Evolutionary conservation across 1,140 invertebrate species (phyloP).

Genomic region (Apis laboriosa): DNA sequence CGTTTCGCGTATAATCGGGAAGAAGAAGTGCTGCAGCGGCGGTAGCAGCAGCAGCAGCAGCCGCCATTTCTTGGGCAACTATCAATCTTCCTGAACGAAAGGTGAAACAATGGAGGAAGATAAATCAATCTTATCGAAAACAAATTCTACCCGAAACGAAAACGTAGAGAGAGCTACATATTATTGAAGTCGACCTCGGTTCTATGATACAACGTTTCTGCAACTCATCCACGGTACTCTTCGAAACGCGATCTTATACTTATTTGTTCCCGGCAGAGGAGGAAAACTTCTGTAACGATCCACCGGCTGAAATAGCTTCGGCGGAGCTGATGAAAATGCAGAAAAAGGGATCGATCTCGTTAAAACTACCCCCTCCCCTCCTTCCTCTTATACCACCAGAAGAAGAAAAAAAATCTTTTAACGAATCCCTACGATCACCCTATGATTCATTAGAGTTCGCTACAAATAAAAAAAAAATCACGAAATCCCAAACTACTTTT

Average conservation of each 20-base stretch:
- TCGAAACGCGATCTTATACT: no score
- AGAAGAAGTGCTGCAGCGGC: no score
- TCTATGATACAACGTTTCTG: constrained; percentile 1
- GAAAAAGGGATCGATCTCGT: neutral
- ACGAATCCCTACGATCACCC: neutral
- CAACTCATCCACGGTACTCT: neutral
- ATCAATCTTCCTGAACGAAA: neutral
- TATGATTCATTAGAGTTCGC: neutral
- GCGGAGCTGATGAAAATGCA: neutral
- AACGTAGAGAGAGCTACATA: neutral
- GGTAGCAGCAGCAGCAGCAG: neutral
- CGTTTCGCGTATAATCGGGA: neutral
- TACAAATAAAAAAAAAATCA: neutral
- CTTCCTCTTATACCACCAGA: neutral
- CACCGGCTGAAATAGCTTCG: neutral
- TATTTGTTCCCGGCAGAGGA: neutral
- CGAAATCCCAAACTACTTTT: no score
- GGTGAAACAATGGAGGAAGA: constrained; percentile 7
- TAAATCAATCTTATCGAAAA: constrained; percentile 27
- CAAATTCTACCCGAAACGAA: constrained; percentile 5
- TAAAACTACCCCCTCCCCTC: neutral
- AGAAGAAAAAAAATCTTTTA: neutral
- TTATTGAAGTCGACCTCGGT: neutral
- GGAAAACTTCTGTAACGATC: neutral
- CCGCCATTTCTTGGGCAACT: neutral